Conservation (phyloP, 1,140 invertebrate genomes). For the Eumaeus atala region DNA sequence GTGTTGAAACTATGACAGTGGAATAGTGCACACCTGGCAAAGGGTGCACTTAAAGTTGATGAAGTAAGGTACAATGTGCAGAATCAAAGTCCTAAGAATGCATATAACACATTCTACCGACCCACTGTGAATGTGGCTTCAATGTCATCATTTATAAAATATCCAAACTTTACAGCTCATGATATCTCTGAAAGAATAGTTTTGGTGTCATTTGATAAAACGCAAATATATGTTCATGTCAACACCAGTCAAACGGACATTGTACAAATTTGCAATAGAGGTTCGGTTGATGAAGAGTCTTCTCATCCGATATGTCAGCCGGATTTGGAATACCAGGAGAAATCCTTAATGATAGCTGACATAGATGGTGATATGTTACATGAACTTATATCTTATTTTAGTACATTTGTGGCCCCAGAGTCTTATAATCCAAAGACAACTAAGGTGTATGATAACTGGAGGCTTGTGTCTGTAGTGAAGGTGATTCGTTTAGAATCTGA, state of each 20-base stretch:
- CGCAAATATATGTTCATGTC: constrained; percentile 78
- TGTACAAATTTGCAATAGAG: constrained; percentile 79
- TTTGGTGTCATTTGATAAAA: constrained; percentile 83
- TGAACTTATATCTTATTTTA: constrained; percentile 84
- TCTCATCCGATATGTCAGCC: constrained; percentile 80
- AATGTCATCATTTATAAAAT: constrained; percentile 62
- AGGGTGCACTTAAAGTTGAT: constrained; percentile 65
- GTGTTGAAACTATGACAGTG: constrained; percentile 88
- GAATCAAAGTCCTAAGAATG: constrained; percentile 59
- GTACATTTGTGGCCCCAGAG: constrained; percentile 76
- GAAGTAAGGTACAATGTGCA: constrained; percentile 63
- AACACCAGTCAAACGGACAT: constrained; percentile 84
- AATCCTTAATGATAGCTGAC: constrained; percentile 81
- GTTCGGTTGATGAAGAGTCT: constrained; percentile 41
- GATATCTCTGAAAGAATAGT: constrained; percentile 82
- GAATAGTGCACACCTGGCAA: constrained; percentile 71
- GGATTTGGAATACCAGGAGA: constrained; percentile 79
- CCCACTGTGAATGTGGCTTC: constrained; percentile 53
- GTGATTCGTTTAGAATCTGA: constrained; percentile 80
- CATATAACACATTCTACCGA: constrained; percentile 55
- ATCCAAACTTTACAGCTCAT: constrained; percentile 66
- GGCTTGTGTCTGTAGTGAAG: constrained; percentile 77
- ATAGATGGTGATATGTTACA: constrained; percentile 82
- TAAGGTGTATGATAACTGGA: constrained; percentile 71
- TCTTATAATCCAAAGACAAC: constrained; percentile 55